Evolutionary conservation across 64 coral and sea anemone genomes (phyloP), one percentile per base, ranked within the genome.

Genomic region (Montipora capricornis): DNA sequence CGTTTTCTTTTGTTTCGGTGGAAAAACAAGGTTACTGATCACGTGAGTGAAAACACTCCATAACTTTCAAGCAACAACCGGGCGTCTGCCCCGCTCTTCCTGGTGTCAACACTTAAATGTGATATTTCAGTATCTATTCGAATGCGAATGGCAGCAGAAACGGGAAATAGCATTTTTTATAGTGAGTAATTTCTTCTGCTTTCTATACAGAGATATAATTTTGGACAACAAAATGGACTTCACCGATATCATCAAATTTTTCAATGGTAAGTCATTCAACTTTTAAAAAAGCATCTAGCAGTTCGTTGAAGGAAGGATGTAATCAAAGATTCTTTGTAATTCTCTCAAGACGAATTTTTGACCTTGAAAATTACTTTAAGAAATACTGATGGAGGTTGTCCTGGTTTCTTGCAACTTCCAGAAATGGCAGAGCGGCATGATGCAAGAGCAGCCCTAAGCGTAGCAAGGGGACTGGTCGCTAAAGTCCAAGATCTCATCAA

Each of bases 361-460:
- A 10, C 5, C 0, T 55, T 5, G 9, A 55, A 55, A 55, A 55
- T 55, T 10, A 55, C 13, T 64, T 4, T 11, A 64, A 16, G 10
- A 64, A 14, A 12, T 11, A 15, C 60, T 64, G 60, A 14, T 64
- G 14, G 13, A 64, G 13, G 29, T 16, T 19, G 19, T 24, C 9
- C 79, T 80, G 47, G n/a, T 87, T 88, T 77, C 15, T 20, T 53
- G 45, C 49, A 11, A 13, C 57, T 61, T 76, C 46, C 46, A 99
- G 98, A 99, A 99, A 99, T 99, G 98, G 98, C 98, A 8, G 98
- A 99, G 59, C 73, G 98, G 29, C 98, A 99, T 60, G 89, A 99
- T 66, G 98, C 98, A 2, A 94, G 60, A 64, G 78, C 93, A 3
- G 89, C 93, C 9, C 84, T 97, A 20, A 89, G 88, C 44, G 86